Evolutionary conservation across 2,797 vertebrate species (phyloP).

Genomic region (Pagetopsis macropterus): DNA sequence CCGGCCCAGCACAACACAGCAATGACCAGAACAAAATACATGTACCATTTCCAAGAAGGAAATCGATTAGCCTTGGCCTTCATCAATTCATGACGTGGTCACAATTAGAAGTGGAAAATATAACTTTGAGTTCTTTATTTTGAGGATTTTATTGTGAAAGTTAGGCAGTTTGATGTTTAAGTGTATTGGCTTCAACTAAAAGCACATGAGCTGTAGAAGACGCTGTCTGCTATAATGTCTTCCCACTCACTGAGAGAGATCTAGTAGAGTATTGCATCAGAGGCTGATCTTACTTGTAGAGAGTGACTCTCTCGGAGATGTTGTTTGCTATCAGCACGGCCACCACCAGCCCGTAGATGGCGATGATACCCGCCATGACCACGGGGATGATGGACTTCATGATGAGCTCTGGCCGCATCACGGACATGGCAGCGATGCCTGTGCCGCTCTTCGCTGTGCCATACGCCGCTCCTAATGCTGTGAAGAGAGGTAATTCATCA

Average conservation of each 20-base stretch:
- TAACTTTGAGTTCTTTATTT: not conserved
- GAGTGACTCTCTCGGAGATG: conserved; percentile 85
- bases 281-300: conserved; percentile 90
- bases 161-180: not conserved
- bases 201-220: not conserved
- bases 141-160: not conserved
- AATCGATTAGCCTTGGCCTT: not conserved
- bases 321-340: conserved; percentile 98
- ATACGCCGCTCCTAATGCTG: conserved; percentile 97
- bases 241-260: not conserved
- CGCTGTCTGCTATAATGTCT: not conserved
- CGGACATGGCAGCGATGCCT: conserved; percentile 98
- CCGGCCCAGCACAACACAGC: no score
- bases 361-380: conserved; percentile 99
- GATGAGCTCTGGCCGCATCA: conserved; percentile 99
- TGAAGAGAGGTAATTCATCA: conserved; percentile 11
- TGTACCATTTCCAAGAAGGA: not conserved
- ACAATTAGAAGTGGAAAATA: not conserved
- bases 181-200: not conserved
- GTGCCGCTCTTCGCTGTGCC: conserved; percentile 98
- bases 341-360: conserved; percentile 98
- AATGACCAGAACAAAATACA: not conserved
- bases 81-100: not conserved
- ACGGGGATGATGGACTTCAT: conserved; percentile 99
- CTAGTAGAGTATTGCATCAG: not conserved